Evolutionary conservation across 2,113 vertebrate genomes (phyloP).

Genomic region (Lagopus muta): DNA sequence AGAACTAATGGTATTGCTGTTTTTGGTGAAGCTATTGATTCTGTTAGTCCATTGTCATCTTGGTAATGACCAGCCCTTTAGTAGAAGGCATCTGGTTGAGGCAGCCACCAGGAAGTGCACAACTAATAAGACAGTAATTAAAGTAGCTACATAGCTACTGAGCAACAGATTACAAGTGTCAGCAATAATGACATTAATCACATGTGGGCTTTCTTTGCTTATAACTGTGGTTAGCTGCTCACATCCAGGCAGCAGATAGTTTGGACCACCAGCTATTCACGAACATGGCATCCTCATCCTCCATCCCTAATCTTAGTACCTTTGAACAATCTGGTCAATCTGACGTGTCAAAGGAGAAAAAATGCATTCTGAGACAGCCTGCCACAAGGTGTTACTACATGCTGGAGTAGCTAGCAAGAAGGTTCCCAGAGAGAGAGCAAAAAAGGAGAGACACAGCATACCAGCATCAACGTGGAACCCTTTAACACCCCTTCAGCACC

Average conservation of each 20-base stretch:
- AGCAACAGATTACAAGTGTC: not conserved
- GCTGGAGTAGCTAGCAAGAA: not conserved
- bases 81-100: not conserved
- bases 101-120: not conserved
- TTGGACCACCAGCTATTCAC: not conserved
- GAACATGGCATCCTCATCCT: not conserved
- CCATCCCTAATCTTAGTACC: not conserved
- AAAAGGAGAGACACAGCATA: not conserved
- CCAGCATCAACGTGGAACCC: not conserved
- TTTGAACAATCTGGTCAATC: not conserved
- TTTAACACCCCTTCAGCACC: not conserved
- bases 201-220: not conserved
- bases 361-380: not conserved
- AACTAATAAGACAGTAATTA: not conserved
- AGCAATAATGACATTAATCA: not conserved
- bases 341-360: not conserved
- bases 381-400: not conserved
- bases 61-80: not conserved
- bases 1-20: not conserved
- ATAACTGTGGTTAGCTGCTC: not conserved
- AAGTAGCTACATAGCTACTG: not conserved
- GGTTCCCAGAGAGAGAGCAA: not conserved
- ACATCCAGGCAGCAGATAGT: not conserved
- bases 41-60: not conserved
- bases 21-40: not conserved